phyloP scores from a whole-genome alignment of 2,797 vertebrate species.

The Neolamprologus multifasciatus region DNA sequence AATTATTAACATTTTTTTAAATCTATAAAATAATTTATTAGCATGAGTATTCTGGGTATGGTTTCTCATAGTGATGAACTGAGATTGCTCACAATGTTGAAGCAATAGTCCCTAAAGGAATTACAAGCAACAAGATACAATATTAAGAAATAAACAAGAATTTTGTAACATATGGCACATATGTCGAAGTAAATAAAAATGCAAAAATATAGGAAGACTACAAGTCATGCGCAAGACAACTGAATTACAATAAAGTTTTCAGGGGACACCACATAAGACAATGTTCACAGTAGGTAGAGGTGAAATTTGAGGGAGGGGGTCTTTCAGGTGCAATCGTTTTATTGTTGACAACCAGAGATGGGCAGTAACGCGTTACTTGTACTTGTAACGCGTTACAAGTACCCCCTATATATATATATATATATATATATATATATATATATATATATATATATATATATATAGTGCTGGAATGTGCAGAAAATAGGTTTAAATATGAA shows the following conservation, averaged over 20 bases:
- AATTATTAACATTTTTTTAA: neutral
- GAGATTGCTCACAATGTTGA: neutral
- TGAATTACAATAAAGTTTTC: neutral
- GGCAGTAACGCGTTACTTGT: no score
- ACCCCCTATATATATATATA: no score
- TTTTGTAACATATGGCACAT: neutral
- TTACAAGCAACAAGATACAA: neutral
- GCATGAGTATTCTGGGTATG: neutral
- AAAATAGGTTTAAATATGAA: no score
- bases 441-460: no score
- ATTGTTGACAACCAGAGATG: neutral
- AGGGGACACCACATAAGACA: neutral
- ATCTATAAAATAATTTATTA: neutral
- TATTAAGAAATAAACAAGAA: neutral
- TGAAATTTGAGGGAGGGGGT: neutral
- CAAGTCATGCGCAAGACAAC: neutral
- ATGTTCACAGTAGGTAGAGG: neutral
- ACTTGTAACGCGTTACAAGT: no score
- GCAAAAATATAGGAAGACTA: neutral
- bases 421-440: no score
- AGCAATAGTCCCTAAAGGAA: neutral
- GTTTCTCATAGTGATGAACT: neutral
- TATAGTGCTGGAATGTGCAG: no score
- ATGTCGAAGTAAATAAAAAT: neutral
- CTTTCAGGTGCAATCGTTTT: neutral